Evolutionary conservation across 1,140 invertebrate species (phyloP), one percentile per base, ranked within the genome.

Genomic region (Caerostris extrusa): DNA sequence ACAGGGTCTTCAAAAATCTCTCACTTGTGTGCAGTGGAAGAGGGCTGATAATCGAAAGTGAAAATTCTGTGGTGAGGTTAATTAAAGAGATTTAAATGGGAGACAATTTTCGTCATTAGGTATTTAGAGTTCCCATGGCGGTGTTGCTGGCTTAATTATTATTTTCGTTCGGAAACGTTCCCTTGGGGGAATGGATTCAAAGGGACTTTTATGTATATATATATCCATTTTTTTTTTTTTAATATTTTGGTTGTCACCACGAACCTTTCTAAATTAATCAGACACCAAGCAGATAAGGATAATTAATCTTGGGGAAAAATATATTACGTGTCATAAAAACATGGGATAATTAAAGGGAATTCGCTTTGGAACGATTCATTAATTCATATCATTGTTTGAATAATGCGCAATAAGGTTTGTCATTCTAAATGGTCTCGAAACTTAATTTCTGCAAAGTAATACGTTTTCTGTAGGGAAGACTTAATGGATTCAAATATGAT

Each of bases 61-160:
- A 83, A 58, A 64, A 83, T 57, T 57, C n/a, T 57, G 55, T 57
- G n/a, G 55, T 57, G n/a, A 58, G 82, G 82, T 56, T 83, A 83
- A 83, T 83, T 83, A 83, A 34, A 56, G n/a, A 57, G 82, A 83
- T 83, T 83, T 58, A 58, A 83, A 83, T 83, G 56, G 82, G 34
- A 83, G 82, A 57, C 53, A 83, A 57, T 83, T 57, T 83, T 83
- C 82, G n/a, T 83, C n/a, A 83, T 57, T 57, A n/a, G 82, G 17
- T 58, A 83, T 14, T 83, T 58, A 58, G 2, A 19, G 82, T 6
- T 3, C 17, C 17, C 61, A 3, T 8, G 71, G 34, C 7, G 5
- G 34, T 10, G 34, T 10, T 5, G 71, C 34, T 77, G 50, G 7
- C 17, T 64, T 56, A 7, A 77, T 77, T 77, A 57, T 56, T 7